Evolutionary conservation across 2,113 vertebrate genomes (phyloP).

Genomic region (Syrmaticus mikado): DNA sequence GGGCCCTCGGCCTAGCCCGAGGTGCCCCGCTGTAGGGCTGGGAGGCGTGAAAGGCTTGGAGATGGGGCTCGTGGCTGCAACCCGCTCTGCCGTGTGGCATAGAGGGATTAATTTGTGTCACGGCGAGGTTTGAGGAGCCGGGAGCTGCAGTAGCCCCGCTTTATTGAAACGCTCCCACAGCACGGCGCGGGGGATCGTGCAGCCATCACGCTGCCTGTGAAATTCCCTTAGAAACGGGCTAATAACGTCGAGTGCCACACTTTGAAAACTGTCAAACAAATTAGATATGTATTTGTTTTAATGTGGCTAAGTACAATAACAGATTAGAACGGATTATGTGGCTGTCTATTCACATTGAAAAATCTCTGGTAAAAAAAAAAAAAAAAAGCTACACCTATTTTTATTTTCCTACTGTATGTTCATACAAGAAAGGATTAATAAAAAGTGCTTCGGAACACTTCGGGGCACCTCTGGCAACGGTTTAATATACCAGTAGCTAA

Average conservation of each 20-base stretch:
- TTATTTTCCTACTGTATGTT: neutral
- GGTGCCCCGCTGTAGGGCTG: neutral
- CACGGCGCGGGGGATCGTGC: neutral
- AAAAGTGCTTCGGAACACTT: neutral
- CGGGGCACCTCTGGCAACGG: neutral
- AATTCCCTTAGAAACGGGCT: slow-evolving; percentile 11
- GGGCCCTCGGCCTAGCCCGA: neutral
- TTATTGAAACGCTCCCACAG: neutral
- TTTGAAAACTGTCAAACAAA: slow-evolving; percentile 13
- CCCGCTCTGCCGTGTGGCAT: neutral
- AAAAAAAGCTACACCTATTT: neutral
- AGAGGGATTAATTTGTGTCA: neutral
- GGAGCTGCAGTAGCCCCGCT: neutral
- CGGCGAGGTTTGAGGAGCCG: neutral
- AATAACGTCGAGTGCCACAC: neutral
- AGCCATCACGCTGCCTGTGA: neutral
- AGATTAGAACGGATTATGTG: slow-evolving; percentile 3
- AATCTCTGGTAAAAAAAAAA: neutral
- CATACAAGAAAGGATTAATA: neutral
- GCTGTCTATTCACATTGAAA: slow-evolving; percentile 1
- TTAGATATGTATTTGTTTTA: slow-evolving; percentile 39
- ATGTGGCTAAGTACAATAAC: neutral
- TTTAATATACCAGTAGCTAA: neutral
- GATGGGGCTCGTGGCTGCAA: neutral
- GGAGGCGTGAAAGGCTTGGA: neutral